phyloP scores from a whole-genome alignment of 2,888 invertebrate species.

The Lumbricus terrestris region DNA sequence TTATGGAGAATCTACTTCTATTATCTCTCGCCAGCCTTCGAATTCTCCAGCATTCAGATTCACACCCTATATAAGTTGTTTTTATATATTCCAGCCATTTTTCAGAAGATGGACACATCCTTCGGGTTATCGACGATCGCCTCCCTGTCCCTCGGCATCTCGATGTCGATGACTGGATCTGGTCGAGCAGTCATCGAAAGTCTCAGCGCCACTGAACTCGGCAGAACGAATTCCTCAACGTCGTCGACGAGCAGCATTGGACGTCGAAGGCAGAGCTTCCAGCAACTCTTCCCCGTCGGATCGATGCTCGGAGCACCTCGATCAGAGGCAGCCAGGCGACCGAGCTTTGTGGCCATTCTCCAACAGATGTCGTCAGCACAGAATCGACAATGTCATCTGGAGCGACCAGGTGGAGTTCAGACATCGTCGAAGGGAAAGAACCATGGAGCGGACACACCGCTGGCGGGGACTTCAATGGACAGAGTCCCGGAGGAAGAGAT shows the following conservation, averaged over 20 bases:
- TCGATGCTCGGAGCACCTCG: neutral
- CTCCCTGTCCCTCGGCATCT: slow-evolving; percentile 39
- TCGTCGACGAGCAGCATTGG: neutral
- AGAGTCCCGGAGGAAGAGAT: neutral
- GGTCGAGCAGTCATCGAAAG: slow-evolving; percentile 22
- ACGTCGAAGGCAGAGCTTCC: neutral
- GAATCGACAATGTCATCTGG: slow-evolving; percentile 18
- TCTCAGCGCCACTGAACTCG: slow-evolving; percentile 12
- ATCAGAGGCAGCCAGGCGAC: neutral
- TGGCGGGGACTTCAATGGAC: neutral
- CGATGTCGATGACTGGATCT: slow-evolving; percentile 40
- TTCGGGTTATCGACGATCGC: slow-evolving; percentile 40
- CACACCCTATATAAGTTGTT: neutral
- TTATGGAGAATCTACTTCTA: neutral
- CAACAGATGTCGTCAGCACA: slow-evolving; percentile 24
- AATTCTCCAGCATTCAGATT: neutral
- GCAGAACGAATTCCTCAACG: neutral
- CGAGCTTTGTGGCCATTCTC: slow-evolving; percentile 21
- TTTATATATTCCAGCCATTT: slow-evolving; percentile 18
- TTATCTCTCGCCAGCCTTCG: neutral
- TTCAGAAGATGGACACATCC: slow-evolving; percentile 38
- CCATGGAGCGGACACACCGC: neutral
- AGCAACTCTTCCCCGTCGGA: slow-evolving; percentile 13
- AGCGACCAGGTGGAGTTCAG: neutral
- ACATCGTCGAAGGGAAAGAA: neutral